Conservation (phyloP, 1,140 invertebrate species). For the Zaprionus ornatus region DNA sequence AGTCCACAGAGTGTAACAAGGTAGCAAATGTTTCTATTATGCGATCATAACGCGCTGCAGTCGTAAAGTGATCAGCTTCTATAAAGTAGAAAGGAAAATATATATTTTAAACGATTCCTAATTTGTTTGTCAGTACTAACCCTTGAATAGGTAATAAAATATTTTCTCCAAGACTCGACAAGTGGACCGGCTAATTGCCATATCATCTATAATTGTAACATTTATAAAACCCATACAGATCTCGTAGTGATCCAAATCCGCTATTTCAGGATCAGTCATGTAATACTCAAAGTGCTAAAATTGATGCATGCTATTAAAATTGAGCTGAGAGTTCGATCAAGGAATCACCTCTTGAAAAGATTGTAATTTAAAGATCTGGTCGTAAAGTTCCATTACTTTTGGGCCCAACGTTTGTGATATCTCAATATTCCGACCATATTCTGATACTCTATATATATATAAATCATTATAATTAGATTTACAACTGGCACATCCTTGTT, state of each 20-base stretch:
- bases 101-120: background rate
- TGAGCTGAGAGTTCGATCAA: background rate
- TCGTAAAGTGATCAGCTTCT: slow-evolving; percentile 52
- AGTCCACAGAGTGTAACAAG: slow-evolving; percentile 33
- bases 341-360: slow-evolving; percentile 48
- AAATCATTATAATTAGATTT: background rate
- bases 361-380: slow-evolving; percentile 38
- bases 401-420: slow-evolving; percentile 37
- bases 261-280: background rate
- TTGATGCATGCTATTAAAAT: background rate
- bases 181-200: slow-evolving; percentile 16
- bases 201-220: slow-evolving; percentile 21
- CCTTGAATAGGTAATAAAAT: slow-evolving; percentile 55
- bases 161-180: slow-evolving; percentile 29
- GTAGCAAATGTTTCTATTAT: slow-evolving; percentile 46
- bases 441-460: slow-evolving; percentile 17
- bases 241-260: slow-evolving; percentile 13
- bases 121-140: slow-evolving; percentile 21
- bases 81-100: background rate
- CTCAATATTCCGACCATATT: slow-evolving; percentile 3
- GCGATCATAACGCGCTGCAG: slow-evolving; percentile 35
- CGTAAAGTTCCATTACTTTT: slow-evolving; percentile 25
- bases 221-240: slow-evolving; percentile 48
- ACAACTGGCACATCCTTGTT: background rate
- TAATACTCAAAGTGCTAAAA: slow-evolving; percentile 23